Base-by-base conservation (phyloP, 2,113 vertebrate species). In the Nesogale talazaci region DNA sequence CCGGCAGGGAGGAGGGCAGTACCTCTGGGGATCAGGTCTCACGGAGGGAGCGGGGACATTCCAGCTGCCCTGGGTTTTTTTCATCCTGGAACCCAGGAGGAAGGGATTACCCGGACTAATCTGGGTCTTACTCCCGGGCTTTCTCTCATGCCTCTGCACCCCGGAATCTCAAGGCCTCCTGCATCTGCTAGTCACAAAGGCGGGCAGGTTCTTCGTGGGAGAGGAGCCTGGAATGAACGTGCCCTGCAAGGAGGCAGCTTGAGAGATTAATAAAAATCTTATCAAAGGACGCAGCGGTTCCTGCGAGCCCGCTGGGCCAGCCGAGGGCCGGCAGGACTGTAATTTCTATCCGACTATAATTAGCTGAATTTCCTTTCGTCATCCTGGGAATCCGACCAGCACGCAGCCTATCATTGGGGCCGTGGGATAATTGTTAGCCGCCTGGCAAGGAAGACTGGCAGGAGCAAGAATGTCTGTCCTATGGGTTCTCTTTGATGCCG, bases 401-500 rank as follows among this genome's bases (percentile, higher is more conserved):
- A 27, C 4, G 2, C 91, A 89, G 83, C 94, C 92, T 94, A 16
- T 96, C 95, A 90, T 10, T 89, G 94, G 57, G 91, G 87, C 74
- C 65, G 38, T 25, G 91, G 83, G 72, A 79, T 91, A 65, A 94
- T 76, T 94, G 94, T 74, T 91, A 19, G 25, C 95, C 23, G 1
- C 46, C 63, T 34, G 40, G 3, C 3, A 14, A 46, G 87, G 67
- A 83, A 85, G 96, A 94, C 20, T 61, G 76, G 72, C 82, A 84
- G 81, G 96, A 93, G 95, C 88, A 75, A 96, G 94, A 96, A 89
- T 65, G 63, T 23, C 59, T 61, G 77, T 84, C 90, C 91, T 92
- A 46, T 14, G 1, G 46, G 85, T 72, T 93, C 74, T 61, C 89
- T 97, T 91, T 95, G 96, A 97, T 90, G 86, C 94, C 86, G 83